phyloP scores from a whole-genome alignment of 1,140 invertebrate species.

The Drosophila nikananu region DNA sequence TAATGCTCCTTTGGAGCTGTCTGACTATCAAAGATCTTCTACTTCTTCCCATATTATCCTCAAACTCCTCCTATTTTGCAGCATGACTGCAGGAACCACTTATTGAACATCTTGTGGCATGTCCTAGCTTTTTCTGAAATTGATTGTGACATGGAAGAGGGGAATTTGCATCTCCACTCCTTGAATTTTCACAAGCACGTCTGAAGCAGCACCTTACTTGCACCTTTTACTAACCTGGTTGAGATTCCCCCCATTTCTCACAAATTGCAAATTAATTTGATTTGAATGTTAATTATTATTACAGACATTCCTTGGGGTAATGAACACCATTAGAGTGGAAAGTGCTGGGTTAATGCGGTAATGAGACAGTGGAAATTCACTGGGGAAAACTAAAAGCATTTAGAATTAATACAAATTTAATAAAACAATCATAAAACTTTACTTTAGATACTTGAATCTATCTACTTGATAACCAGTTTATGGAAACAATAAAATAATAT shows the following conservation, averaged over 20 bases:
- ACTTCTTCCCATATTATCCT: no score
- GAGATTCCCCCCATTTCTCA: constrained; percentile 17
- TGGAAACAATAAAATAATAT: neutral
- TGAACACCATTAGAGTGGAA: constrained; percentile 8
- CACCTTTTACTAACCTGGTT: neutral
- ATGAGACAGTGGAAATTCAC: constrained; percentile 11
- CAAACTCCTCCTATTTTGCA: constrained; percentile 10
- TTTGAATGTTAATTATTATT: constrained; percentile 68
- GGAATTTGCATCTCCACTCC: neutral
- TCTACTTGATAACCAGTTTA: neutral
- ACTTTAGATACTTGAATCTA: neutral
- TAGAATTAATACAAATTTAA: neutral
- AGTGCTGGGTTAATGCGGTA: neutral
- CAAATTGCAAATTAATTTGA: constrained; percentile 75
- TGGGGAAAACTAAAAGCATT: neutral
- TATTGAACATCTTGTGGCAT: constrained; percentile 63
- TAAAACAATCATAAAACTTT: neutral
- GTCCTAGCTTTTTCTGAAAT: constrained; percentile 29
- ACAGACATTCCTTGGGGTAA: constrained; percentile 39
- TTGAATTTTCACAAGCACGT: constrained; percentile 1
- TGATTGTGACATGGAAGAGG: constrained; percentile 31
- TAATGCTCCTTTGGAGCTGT: constrained; percentile 3
- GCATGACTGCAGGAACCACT: constrained; percentile 55
- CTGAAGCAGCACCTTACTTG: neutral
- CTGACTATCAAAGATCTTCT: neutral